phyloP scores from a whole-genome alignment of 1,140 invertebrate genomes.

The Hormaphis cornu region DNA sequence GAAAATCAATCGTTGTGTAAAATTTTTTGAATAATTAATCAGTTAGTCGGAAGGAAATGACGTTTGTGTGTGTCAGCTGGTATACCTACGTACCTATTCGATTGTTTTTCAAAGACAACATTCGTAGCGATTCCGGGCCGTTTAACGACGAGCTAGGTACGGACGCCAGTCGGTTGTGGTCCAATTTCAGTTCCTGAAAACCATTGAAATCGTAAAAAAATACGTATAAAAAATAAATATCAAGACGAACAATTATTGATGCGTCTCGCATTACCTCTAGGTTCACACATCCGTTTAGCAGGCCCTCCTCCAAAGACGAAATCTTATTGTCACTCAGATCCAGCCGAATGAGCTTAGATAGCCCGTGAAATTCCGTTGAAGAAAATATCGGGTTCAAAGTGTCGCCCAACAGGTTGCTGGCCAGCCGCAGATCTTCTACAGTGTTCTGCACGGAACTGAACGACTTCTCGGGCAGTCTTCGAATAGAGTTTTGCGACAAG shows the following conservation, averaged over 20 bases:
- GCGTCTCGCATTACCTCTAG: conserved; percentile 50
- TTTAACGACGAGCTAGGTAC: conserved; percentile 70
- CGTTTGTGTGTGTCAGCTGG: not conserved
- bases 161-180: conserved; percentile 62
- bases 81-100: conserved; percentile 62
- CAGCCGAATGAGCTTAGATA: conserved; percentile 58
- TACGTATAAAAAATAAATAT: not conserved
- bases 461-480: conserved; percentile 66
- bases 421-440: conserved; percentile 60
- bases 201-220: conserved; percentile 37
- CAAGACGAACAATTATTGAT: not conserved
- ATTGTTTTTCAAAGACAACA: conserved; percentile 65
- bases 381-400: conserved; percentile 83
- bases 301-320: conserved; percentile 68
- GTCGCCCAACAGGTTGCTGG: conserved; percentile 75
- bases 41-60: no score
- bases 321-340: conserved; percentile 71
- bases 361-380: conserved; percentile 67
- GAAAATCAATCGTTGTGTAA: no score
- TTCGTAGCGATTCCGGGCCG: conserved; percentile 59
- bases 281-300: conserved; percentile 69
- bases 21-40: conserved; percentile 16
- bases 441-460: conserved; percentile 56
- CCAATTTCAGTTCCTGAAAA: conserved; percentile 71
- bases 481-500: conserved; percentile 68